A percentile compares a stretch with the other conserved stretches of the same genome.
phyloP scores from a whole-genome alignment of 2,113 vertebrate genomes.

The Cyphomyrus plagiostoma region DNA sequence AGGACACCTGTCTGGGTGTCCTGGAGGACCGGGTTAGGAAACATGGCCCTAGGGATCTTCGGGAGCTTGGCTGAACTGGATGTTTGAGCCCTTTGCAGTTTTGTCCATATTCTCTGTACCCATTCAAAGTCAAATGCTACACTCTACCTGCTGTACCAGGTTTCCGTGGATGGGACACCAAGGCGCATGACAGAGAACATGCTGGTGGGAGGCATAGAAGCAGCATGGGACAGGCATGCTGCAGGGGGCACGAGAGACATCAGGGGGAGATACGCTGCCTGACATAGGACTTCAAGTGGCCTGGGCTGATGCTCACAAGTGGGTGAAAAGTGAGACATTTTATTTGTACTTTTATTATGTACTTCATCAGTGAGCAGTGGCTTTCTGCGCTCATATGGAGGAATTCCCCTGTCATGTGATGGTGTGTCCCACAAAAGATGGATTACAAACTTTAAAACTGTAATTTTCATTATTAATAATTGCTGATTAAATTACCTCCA shows the following conservation, averaged over 20 bases:
- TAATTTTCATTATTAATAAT: neutral
- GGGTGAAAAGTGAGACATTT: neutral
- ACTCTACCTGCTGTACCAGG: neutral
- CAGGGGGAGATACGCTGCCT: neutral
- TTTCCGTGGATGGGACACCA: neutral
- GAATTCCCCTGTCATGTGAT: neutral
- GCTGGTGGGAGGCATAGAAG: neutral
- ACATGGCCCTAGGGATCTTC: neutral
- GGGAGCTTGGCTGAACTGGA: neutral
- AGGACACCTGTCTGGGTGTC: neutral
- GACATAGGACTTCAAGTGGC: neutral
- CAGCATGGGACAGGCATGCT: neutral
- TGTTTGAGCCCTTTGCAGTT: neutral
- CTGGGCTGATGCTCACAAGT: neutral
- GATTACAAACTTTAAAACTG: neutral
- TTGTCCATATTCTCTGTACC: neutral
- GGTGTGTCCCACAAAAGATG: neutral
- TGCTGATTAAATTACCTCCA: neutral
- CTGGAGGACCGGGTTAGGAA: neutral
- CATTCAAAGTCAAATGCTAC: neutral
- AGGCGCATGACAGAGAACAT: neutral
- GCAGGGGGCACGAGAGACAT: neutral
- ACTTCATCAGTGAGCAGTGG: neutral
- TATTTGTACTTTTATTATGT: neutral
- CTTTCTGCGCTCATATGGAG: neutral